phyloP scores from a whole-genome alignment of 2,797 vertebrate genomes.

The Borostomias antarcticus region DNA sequence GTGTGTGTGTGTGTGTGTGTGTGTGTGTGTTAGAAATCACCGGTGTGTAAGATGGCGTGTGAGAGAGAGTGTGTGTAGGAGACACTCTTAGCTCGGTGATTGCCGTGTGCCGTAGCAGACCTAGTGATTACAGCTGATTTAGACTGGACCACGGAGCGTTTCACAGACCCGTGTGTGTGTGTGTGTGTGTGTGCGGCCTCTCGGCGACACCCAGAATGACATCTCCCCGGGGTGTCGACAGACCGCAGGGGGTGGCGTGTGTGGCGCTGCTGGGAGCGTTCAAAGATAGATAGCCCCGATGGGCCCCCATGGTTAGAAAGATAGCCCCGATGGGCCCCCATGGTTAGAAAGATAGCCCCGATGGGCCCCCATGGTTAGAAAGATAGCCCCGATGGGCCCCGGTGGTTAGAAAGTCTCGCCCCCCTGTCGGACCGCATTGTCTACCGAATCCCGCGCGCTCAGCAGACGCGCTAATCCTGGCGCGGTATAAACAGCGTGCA shows the following conservation, averaged over 20 bases:
- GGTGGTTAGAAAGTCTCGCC: too few species aligned
- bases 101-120: not conserved
- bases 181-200: not conserved
- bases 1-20: slow-evolving; percentile 1
- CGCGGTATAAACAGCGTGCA: not conserved
- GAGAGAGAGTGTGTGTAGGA: not conserved
- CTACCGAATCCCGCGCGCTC: too few species aligned
- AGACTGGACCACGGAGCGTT: not conserved
- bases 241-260: not conserved
- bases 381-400: too few species aligned
- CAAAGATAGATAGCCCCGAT: not conserved
- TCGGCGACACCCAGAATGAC: not conserved
- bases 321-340: too few species aligned
- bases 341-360: too few species aligned
- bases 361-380: too few species aligned
- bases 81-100: not conserved
- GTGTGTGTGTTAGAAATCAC: not conserved
- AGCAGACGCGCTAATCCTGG: not conserved
- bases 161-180: not conserved
- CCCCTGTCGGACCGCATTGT: too few species aligned
- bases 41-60: too few species aligned
- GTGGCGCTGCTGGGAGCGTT: not conserved
- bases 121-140: slow-evolving; percentile 12
- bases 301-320: too few species aligned
- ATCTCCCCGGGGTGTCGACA: not conserved